phyloP scores from a whole-genome alignment of 2,888 invertebrate species.

The Thysanoteuthis rhombus region DNA sequence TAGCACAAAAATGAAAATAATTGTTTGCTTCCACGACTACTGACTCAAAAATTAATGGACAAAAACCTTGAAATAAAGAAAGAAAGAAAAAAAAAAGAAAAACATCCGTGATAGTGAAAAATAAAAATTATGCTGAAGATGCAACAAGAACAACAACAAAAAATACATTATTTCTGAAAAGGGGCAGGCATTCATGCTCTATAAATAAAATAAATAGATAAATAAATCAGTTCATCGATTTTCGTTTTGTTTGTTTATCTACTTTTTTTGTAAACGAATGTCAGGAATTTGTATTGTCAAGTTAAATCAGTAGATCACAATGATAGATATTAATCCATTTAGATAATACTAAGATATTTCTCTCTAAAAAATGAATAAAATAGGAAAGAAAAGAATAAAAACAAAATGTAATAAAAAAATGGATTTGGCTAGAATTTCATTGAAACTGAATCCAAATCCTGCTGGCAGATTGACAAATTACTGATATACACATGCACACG shows the following conservation, averaged over 20 bases:
- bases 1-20: neutral
- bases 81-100: neutral
- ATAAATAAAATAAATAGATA: neutral
- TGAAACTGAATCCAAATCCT: too few species aligned
- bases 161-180: neutral
- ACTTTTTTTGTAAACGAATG: neutral
- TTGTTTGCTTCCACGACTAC: conserved; percentile 12
- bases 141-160: neutral
- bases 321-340: conserved; percentile 12
- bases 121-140: neutral
- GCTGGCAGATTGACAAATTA: too few species aligned
- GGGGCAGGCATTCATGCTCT: neutral
- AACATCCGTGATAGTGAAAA: neutral
- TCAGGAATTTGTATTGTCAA: conserved; percentile 12
- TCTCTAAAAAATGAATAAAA: too few species aligned
- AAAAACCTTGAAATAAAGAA: neutral
- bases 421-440: too few species aligned
- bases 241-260: neutral
- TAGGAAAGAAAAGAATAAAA: too few species aligned
- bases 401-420: too few species aligned
- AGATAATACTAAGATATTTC: neutral
- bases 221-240: neutral
- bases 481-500: too few species aligned
- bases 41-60: conserved; percentile 12
- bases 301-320: conserved; percentile 12